Evolutionary conservation across 2,113 vertebrate genomes (phyloP), one percentile per base, ranked within the genome.

Genomic region (Lycaon pictus): DNA sequence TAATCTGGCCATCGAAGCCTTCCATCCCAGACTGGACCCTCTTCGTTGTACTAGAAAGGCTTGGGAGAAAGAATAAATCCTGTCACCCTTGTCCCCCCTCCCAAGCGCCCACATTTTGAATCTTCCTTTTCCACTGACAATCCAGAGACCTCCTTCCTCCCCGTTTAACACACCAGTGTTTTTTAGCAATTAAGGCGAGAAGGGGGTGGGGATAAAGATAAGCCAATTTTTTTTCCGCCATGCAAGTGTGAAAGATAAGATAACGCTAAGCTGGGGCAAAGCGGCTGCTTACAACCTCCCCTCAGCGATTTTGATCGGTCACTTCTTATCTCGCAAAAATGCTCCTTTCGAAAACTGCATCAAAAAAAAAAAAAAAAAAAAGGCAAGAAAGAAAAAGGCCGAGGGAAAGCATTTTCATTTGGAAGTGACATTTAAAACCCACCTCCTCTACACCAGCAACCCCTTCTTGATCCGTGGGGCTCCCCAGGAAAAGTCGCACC

Each of bases 171-270:
- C 98, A 98, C 98, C 95, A 98, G 95, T 98, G 98, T 98, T 98
- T 99, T 98, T 99, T 98, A 98, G 98, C 98, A 98, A 98, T 98
- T 98, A 98, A 98, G 98, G 97, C 97, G 92, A 98, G 98, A 98
- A 98, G 97, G 97, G 98, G 98, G 98, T 98, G 98, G 98, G 98
- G 98, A 98, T 98, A 97, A 98, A 98, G 98, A 99, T 98, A 98
- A 98, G 98, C 98, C 98, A 96, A 98, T 98, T 98, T 99, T 99
- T 98, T 99, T 98, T 98, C 97, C 96, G 88, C 98, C 98, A 89
- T 98, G 98, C 98, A 98, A 98, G 98, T 98, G 98, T 98, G 98
- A 98, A 99, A 98, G 98, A 99, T 99, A 99, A 99, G 98, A 99
- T 99, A 99, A 98, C 98, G 95, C 98, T 98, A 98, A 98, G 98